phyloP scores from a whole-genome alignment of 1,140 invertebrate genomes.

The Zaprionus camerounensis region DNA sequence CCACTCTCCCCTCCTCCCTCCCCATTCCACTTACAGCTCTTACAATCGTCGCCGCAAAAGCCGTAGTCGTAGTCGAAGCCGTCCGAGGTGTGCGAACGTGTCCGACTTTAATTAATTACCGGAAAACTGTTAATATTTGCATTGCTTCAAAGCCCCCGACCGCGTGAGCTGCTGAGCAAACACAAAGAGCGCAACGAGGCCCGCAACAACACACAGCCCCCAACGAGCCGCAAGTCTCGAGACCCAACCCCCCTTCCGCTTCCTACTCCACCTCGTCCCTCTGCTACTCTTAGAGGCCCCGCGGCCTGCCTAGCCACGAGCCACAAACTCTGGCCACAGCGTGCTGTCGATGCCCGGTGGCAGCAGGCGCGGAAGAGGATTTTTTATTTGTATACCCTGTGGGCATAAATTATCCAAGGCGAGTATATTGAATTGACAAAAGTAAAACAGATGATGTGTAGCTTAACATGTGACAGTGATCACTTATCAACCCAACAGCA shows the following conservation, averaged over 20 bases:
- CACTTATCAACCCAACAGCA: too few species aligned
- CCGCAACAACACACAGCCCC: background rate
- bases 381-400: slow-evolving; percentile 38
- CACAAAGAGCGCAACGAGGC: slow-evolving; percentile 51
- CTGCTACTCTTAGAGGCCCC: background rate
- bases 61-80: background rate
- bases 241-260: background rate
- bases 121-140: slow-evolving; percentile 76
- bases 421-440: background rate
- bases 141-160: slow-evolving; percentile 38
- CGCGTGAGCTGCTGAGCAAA: slow-evolving; percentile 32
- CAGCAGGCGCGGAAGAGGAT: slow-evolving; percentile 7
- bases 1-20: too few species aligned
- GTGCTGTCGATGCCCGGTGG: slow-evolving; percentile 4
- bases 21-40: background rate
- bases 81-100: slow-evolving; percentile 30
- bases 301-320: background rate
- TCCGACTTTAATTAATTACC: slow-evolving; percentile 74
- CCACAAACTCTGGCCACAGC: slow-evolving; percentile 5
- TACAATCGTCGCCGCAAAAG: background rate
- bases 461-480: too few species aligned
- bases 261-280: background rate
- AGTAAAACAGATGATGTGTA: too few species aligned
- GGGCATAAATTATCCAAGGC: background rate
- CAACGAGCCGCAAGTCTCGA: background rate